These are phyloP conservation scores for Myanophis thanlyinensis DNA, from an alignment of 2,113 vertebrate species.

Conservation along the genomic window DNA sequence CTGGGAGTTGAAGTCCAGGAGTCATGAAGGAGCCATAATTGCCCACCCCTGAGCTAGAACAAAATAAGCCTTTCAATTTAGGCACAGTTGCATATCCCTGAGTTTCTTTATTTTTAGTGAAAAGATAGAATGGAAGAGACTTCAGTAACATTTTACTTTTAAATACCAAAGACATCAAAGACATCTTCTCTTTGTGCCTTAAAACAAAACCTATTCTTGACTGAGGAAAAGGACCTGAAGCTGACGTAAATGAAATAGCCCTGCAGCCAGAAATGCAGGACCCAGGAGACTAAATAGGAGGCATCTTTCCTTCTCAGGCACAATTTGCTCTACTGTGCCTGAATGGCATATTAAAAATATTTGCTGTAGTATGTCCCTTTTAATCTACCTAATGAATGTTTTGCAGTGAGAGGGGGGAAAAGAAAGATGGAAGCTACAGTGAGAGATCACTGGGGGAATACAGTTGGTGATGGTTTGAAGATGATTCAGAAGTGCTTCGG, in stretches of 20 bases:
- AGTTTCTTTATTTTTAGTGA: not conserved
- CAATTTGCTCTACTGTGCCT: not conserved
- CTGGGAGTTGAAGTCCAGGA: too few species aligned
- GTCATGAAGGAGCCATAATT: too few species aligned
- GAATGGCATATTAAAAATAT: not conserved
- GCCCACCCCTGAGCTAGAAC: too few species aligned
- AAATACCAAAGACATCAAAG: not conserved
- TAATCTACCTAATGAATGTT: not conserved
- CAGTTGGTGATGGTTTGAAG: not conserved
- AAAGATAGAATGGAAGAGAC: not conserved
- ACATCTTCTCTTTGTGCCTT: not conserved
- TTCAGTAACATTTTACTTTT: not conserved
- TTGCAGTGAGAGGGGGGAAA: not conserved
- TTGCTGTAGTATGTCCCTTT: not conserved
- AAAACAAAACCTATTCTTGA: not conserved
- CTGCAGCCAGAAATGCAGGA: not conserved
- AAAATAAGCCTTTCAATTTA: not conserved
- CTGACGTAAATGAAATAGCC: not conserved
- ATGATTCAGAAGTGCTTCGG: not conserved
- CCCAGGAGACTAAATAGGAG: not conserved
- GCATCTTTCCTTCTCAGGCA: not conserved
- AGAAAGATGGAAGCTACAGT: not conserved
- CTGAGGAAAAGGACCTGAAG: not conserved
- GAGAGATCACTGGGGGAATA: not conserved
- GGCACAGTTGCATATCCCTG: not conserved